A percentile compares a stretch with the other conserved stretches of the same genome.
phyloP scores from a whole-genome alignment of 2,888 invertebrate genomes.

The Vanessa cardui region DNA sequence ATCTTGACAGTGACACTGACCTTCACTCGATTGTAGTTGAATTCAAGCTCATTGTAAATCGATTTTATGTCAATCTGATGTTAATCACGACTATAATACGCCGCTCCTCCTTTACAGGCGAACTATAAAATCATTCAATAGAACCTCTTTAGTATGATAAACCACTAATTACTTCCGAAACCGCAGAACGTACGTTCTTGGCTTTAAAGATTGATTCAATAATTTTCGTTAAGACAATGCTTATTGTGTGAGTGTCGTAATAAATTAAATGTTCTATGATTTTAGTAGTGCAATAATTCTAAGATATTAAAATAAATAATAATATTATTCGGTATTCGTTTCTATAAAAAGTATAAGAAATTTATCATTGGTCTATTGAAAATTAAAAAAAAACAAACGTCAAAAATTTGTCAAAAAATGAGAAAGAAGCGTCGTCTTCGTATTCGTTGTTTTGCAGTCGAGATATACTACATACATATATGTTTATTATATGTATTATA shows the following conservation, averaged over 20 bases:
- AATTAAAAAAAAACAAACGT: too few relatives aligned
- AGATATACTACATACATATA: too few relatives aligned
- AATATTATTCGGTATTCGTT: too few relatives aligned
- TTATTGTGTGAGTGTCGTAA: not conserved
- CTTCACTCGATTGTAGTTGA: constrained; percentile 56
- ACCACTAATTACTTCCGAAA: constrained; percentile 66
- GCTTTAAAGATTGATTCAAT: not conserved
- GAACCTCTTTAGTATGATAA: constrained; percentile 50
- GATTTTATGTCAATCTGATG: constrained; percentile 72
- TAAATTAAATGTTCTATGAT: too few relatives aligned
- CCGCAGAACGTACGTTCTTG: constrained; percentile 43
- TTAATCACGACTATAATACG: constrained; percentile 61
- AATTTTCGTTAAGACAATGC: not conserved
- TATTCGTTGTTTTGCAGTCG: too few relatives aligned
- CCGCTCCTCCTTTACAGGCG: constrained; percentile 63
- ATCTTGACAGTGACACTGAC: constrained; percentile 72
- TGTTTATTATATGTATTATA: too few relatives aligned
- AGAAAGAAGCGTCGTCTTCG: too few relatives aligned
- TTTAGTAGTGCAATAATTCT: too few relatives aligned
- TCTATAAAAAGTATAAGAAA: too few relatives aligned
- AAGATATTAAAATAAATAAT: too few relatives aligned
- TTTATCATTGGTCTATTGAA: too few relatives aligned
- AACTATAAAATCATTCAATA: constrained; percentile 56
- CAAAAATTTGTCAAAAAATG: too few relatives aligned
- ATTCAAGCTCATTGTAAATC: constrained; percentile 67